These are phyloP conservation scores for Melanocharis versteri DNA, from an alignment of 2,113 vertebrate genomes.

Conservation along the genomic window DNA sequence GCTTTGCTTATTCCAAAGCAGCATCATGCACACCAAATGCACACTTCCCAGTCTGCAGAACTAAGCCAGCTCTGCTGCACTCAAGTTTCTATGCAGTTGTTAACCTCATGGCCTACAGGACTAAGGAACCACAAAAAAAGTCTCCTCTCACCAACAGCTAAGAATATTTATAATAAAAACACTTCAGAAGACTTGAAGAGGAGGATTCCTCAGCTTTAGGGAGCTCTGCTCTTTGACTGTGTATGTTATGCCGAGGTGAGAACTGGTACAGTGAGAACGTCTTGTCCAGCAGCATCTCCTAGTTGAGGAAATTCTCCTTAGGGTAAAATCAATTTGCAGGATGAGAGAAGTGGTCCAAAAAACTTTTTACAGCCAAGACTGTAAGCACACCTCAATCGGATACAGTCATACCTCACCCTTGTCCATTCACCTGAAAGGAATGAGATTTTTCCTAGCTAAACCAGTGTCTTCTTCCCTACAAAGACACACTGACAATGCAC, in stretches of 20 bases:
- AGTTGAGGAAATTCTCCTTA: not conserved
- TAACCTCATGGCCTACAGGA: not conserved
- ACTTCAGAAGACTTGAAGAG: not conserved
- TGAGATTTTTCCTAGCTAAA: not conserved
- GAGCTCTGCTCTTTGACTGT: not conserved
- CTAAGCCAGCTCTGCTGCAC: not conserved
- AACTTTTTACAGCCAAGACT: not conserved
- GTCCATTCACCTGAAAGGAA: not conserved
- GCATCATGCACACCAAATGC: not conserved
- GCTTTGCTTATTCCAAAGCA: not conserved
- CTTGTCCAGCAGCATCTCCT: not conserved
- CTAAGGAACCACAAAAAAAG: not conserved
- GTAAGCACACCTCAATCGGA: not conserved
- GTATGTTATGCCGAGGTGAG: not conserved
- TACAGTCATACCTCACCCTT: not conserved
- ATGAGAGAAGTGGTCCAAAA: not conserved
- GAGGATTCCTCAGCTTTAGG: not conserved
- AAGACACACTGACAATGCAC: not conserved
- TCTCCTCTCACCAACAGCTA: not conserved
- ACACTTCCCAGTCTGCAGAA: not conserved
- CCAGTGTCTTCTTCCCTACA: not conserved
- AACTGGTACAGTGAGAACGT: not conserved
- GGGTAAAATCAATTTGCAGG: not conserved
- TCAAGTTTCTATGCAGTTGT: not conserved
- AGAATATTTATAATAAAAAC: not conserved